Evolutionary conservation across 2,113 vertebrate genomes (phyloP), one percentile per base, ranked within the genome.

Genomic region (Piprites chloris): DNA sequence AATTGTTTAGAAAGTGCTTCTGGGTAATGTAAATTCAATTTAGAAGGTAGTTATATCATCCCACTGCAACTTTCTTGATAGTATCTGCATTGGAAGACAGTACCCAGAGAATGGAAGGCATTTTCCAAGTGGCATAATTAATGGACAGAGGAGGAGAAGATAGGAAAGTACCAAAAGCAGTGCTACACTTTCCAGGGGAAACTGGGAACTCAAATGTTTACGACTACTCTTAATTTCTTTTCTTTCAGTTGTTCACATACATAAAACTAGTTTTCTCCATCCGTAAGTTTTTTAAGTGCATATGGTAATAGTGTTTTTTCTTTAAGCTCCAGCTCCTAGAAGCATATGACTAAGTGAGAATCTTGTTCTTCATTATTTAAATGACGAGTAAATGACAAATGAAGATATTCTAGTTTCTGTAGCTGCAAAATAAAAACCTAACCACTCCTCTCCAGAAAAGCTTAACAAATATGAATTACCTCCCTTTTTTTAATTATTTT

Each of bases 281-380:
- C 14, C 35, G 58, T 35, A 83, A 59, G 23, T 71, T 86, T 87
- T 88, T 79, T 12, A 74, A 74, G 61, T 81, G 35, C 90, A 72
- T 88, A 69, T 86, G 90, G 71, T 42, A 56, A 59, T 46, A 89
- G 47, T 5, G 16, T 55, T 88, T 95, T 85, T 89, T 67, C 90
- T 74, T 87, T 56, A 88, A 74, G 76, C 39, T 88, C 30, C 47
- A 56, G 63, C 55, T 94, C 56, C 92, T 82, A 75, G 41, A 90
- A 94, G 56, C 35, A 2, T 94, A 83, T 90, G 90, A 96, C 90
- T 89, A 93, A 94, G 87, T 87, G 83, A 94, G 85, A 96, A 95
- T 91, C 46, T 95, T 95, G 59, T 23, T 85, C 12, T 88, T 84
- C 85, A 23, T 96, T 77, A 93, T 94, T 95, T 93, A 95, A 95